Percentiles rank a stretch among this genome's conserved stretches.
Evolutionary conservation across 2,797 vertebrate species (phyloP).

Genomic region (Manis pentadactyla): DNA sequence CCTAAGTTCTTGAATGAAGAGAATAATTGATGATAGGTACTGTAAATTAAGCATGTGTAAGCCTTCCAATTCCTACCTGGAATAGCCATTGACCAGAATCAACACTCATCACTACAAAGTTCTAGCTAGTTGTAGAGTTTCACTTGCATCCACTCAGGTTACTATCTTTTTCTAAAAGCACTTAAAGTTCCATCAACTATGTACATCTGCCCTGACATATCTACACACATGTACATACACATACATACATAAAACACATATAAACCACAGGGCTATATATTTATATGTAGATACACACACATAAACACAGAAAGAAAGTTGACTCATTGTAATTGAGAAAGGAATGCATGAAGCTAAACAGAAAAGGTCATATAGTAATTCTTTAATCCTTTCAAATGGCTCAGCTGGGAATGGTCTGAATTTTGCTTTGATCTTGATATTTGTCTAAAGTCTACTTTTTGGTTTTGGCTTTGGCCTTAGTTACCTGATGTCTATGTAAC

Average conservation of each 20-base stretch:
- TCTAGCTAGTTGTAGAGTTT: neutral
- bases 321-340: neutral
- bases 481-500: neutral
- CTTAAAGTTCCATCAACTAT: neutral
- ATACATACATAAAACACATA: neutral
- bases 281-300: neutral
- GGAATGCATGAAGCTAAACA: neutral
- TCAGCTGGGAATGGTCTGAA: neutral
- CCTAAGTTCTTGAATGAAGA: neutral
- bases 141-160: neutral
- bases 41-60: neutral
- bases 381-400: neutral
- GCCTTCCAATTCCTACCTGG: neutral
- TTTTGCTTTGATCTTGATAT: neutral
- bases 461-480: neutral
- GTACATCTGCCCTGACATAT: neutral
- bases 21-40: neutral
- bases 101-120: neutral
- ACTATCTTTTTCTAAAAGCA: neutral
- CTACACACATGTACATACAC: neutral
- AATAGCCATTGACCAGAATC: neutral
- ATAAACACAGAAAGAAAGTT: neutral
- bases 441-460: neutral
- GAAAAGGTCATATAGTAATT: neutral
- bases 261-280: neutral